Base-by-base conservation (phyloP, 2,888 invertebrate species). In the Ichneumoninae sp. region DNA sequence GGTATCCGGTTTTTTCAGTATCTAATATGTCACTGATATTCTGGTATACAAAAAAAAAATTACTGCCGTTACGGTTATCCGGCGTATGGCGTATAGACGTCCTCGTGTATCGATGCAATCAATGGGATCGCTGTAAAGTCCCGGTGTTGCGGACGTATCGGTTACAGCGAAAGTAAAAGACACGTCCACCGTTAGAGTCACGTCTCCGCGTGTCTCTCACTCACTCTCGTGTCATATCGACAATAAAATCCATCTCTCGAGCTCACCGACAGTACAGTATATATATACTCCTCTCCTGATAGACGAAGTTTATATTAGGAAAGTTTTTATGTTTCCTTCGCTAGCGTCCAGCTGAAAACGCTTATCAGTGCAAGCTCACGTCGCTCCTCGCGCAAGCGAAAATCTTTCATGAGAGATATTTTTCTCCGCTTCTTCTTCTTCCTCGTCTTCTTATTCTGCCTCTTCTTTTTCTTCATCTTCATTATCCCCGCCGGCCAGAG, bases 221-320 rank as follows among this genome's bases (percentile, higher is more conserved):
- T 74, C 65, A 60, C n/a, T 86, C 80, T 83, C 84, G 79, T 88
- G 86, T 88, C 86, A 83, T 84, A 86, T 87, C 83, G 84, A 80
- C 86, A 89, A 89, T 88, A 87, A 89, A 89, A 90, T 90, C 87
- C 86, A 90, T 87, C 86, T 83, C 47, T 52, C 75, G 68, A 57
- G 68, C 54, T 70, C 66, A 69, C 77, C 77, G 72, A 62, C 33
- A 36, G 75, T 65, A 68, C 44, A 33, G 66, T 69, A 40, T 40
- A 71, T 66, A 78, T 77, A 77, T 62, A 78, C 8, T 78, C 60
- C 62, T 33, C 13, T 40, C 70, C 79, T 90, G 87, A 89, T 90
- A 88, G 89, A 89, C 86, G 86, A 91, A 91, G 88, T 91, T 91
- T 91, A 90, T 91, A 91, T 91, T 91, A 90, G 89, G 85, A 91